Evolutionary conservation across 2,113 vertebrate genomes (phyloP).

Genomic region (Gracilinanus agilis): DNA sequence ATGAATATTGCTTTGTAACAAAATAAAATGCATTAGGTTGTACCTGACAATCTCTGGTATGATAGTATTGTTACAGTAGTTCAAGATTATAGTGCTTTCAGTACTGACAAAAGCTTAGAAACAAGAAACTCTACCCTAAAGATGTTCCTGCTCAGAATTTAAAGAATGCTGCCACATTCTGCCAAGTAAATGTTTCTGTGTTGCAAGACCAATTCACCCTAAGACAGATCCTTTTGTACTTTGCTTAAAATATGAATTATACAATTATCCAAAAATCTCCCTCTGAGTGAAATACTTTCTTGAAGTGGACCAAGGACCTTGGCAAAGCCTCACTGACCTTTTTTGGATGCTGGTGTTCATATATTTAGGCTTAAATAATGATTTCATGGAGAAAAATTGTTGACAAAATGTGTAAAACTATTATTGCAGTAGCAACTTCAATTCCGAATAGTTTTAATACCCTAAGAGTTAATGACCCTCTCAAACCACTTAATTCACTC

Average conservation of each 20-base stretch:
- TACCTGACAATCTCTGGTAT: neutral
- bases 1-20: neutral
- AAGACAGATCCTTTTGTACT: conserved; percentile 2
- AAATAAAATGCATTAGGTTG: conserved; percentile 19
- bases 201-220: conserved; percentile 27
- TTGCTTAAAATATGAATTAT: neutral
- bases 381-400: neutral
- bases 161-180: neutral
- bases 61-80: conserved; percentile 16
- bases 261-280: conserved; percentile 22
- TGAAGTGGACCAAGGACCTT: neutral
- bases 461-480: conserved; percentile 45
- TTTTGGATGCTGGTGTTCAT: neutral
- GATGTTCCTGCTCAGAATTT: conserved; percentile 33
- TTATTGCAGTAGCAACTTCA: conserved; percentile 21
- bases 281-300: neutral
- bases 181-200: neutral
- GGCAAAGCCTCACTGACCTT: neutral
- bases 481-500: neutral
- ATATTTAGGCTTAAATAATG: neutral
- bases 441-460: conserved; percentile 51
- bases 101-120: conserved; percentile 12
- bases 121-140: conserved; percentile 25
- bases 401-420: neutral
- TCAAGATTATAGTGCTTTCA: conserved; percentile 31